These are phyloP conservation scores for Bradynema listronoti DNA, from an alignment of 1,140 invertebrate species.

Conservation along the genomic window DNA sequence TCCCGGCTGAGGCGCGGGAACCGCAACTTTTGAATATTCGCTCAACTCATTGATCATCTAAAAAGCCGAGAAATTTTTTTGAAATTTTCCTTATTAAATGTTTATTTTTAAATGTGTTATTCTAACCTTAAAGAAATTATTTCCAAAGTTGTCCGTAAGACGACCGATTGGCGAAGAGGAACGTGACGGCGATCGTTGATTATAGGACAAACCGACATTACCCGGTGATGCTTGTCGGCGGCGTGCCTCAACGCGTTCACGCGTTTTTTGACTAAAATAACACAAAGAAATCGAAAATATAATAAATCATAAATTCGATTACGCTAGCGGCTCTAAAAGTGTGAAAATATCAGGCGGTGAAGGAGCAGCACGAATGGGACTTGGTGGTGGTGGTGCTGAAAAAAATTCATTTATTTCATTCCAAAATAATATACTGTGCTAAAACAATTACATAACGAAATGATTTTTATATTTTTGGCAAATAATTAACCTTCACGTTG, in stretches of 20 bases:
- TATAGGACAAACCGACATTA: not conserved
- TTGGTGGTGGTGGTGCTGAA: not conserved
- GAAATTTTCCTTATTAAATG: slow-evolving; percentile 10
- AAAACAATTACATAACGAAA: not conserved
- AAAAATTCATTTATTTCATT: not conserved
- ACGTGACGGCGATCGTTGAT: not conserved
- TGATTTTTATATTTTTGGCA: not conserved
- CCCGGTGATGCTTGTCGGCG: not conserved
- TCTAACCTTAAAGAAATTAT: slow-evolving; percentile 34
- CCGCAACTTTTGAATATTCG: slow-evolving; percentile 36
- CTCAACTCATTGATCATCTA: slow-evolving; percentile 38
- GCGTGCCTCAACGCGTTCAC: not conserved
- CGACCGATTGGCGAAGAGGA: slow-evolving; percentile 18
- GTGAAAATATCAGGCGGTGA: not conserved
- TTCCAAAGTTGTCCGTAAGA: slow-evolving; percentile 35
- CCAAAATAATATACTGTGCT: not conserved
- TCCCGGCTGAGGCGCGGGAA: not conserved
- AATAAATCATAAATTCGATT: no score
- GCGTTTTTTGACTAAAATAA: not conserved
- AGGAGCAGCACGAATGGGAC: not conserved
- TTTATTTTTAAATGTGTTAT: no score
- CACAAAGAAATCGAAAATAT: not conserved
- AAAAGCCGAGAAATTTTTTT: slow-evolving; percentile 7
- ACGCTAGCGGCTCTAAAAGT: slow-evolving; percentile 10
- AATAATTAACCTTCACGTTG: not conserved